Conservation (phyloP, 2,797 vertebrate species). For the Anabacerthia variegaticeps region DNA sequence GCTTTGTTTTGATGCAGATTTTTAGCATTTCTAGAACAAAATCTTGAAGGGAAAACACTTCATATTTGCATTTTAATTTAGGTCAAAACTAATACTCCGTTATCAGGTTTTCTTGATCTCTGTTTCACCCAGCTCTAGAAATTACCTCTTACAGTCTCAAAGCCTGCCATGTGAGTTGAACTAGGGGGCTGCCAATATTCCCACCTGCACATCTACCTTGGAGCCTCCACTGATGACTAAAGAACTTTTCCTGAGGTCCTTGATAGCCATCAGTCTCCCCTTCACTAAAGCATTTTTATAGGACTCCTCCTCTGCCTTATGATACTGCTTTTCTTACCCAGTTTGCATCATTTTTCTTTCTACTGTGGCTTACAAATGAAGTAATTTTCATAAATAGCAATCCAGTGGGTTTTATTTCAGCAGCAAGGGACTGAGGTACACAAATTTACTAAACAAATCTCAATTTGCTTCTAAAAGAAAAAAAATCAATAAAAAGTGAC, state of each 20-base stretch:
- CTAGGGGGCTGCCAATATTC: background rate
- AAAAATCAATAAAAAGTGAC: background rate
- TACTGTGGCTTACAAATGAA: background rate
- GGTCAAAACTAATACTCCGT: background rate
- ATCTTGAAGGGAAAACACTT: background rate
- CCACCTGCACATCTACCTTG: background rate
- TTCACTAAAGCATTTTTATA: background rate
- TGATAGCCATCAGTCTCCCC: background rate
- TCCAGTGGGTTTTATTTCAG: background rate
- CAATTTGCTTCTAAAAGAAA: background rate
- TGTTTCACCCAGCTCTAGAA: background rate
- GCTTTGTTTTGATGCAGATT: background rate
- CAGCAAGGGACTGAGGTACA: background rate
- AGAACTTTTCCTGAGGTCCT: background rate
- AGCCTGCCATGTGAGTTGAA: background rate
- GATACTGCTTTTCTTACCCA: background rate
- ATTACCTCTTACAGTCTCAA: background rate
- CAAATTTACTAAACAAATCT: background rate
- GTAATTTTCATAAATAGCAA: background rate
- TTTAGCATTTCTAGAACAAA: background rate
- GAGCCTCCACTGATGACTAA: background rate
- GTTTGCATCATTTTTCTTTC: background rate
- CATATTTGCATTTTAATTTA: background rate
- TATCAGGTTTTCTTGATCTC: background rate
- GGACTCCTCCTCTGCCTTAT: background rate